phyloP scores from a whole-genome alignment of 2,888 invertebrate species.

The Heteromyza rotundicornis region DNA sequence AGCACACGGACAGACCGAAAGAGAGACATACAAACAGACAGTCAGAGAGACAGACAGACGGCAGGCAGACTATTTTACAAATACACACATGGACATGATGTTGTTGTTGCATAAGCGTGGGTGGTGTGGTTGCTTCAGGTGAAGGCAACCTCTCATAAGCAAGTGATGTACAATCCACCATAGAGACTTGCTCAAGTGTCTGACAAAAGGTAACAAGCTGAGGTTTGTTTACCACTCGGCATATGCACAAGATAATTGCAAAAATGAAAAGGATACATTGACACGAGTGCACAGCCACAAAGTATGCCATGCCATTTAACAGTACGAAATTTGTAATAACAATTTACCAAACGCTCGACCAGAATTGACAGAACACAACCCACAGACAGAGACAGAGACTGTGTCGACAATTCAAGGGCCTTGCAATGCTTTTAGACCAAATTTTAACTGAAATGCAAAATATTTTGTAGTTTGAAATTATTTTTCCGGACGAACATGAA shows the following conservation, averaged over 20 bases:
- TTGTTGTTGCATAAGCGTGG: too few relatives aligned
- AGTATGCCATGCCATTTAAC: constrained; percentile 26
- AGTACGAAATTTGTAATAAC: not conserved
- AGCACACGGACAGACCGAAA: constrained; percentile 13
- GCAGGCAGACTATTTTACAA: not conserved
- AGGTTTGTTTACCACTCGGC: constrained; percentile 8
- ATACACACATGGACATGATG: not conserved
- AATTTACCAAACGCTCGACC: not conserved
- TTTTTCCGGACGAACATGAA: too few relatives aligned
- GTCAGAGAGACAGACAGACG: not conserved
- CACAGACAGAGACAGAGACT: too few relatives aligned
- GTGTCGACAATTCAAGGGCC: too few relatives aligned
- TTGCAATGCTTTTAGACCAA: too few relatives aligned
- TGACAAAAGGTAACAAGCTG: constrained; percentile 5
- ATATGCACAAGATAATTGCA: constrained; percentile 38
- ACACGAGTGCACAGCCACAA: constrained; percentile 26
- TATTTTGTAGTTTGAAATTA: too few relatives aligned
- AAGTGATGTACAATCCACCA: too few relatives aligned
- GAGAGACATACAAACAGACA: not conserved
- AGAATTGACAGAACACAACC: too few relatives aligned
- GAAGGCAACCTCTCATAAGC: too few relatives aligned
- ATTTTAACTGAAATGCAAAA: too few relatives aligned
- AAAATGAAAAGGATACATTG: constrained; percentile 35
- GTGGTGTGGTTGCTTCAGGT: too few relatives aligned
- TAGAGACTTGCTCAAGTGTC: not conserved